Evolutionary conservation across 2,797 vertebrate species (phyloP), one percentile per base, ranked within the genome.

Genomic region (Oryzias sinensis): DNA sequence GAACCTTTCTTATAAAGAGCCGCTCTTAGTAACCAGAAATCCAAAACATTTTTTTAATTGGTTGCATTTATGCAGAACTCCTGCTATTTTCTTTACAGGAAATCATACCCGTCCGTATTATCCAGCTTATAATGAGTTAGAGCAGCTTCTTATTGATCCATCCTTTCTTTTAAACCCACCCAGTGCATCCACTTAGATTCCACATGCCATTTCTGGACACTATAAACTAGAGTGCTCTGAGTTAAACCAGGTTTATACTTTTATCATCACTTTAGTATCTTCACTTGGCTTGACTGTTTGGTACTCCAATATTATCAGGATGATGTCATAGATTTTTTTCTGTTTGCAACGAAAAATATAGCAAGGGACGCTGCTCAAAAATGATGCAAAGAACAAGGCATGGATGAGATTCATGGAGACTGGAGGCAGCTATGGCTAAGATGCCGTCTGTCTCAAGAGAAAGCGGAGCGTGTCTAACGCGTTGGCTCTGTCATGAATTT

Each of bases 381-480:
- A 6, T 46, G 59, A 60, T 0, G 22, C 44, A 56, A 42, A 59
- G 44, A 25, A 14, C 6, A 43, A 20, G 47, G 20, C 33, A 5
- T 0, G 42, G 55, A 33, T 44, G 27, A 43, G 43, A 40, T 37
- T 46, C 48, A 37, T 4, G 43, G 45, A 25, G 25, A 25, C 1
- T 58, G 37, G 58, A 62, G 76, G 51, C 29, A 57, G 37, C 53
- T 25, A 53, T 18, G 24, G 75, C 68, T 50, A 65, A 65, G 83
- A 60, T 44, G 68, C 59, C 59, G 56, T 65, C 80, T 70, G 74
- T 56, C 53, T 62, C 59, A 67, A 64, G 60, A 59, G 62, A 77
- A 62, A 59, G 15, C 20, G 7, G 15, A 72, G 79, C 64, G 72
- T 74, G 69, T 74, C 79, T 75, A 77, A 86, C 81, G 76, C 24